Conservation (phyloP, 2,888 invertebrate genomes). For the Thera obeliscata region DNA sequence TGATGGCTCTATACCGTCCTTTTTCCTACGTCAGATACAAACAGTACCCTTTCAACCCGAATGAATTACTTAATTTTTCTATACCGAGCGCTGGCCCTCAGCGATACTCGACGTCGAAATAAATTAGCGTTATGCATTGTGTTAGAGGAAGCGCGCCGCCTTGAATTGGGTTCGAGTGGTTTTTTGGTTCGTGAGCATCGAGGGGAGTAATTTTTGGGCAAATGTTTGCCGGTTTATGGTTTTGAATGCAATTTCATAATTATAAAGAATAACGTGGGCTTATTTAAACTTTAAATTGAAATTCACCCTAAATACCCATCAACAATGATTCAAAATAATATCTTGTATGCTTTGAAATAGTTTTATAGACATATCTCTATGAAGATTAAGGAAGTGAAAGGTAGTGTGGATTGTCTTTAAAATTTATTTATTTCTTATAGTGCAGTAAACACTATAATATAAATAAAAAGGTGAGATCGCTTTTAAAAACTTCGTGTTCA, state of each 20-base stretch:
- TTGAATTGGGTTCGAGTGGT: constrained; percentile 64
- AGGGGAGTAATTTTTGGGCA: constrained; percentile 54
- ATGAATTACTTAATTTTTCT: constrained; percentile 83
- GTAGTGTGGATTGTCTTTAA: no score
- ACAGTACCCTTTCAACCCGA: constrained; percentile 78
- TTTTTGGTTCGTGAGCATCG: constrained; percentile 57
- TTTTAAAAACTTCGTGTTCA: constrained; percentile 35
- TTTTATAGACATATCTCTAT: constrained; percentile 8
- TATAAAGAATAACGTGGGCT: constrained; percentile 23
- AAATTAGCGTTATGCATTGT: constrained; percentile 74
- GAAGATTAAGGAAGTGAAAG: no score
- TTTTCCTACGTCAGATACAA: constrained; percentile 79
- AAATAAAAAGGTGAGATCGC: constrained; percentile 44
- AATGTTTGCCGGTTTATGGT: constrained; percentile 53
- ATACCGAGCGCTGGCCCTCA: constrained; percentile 66
- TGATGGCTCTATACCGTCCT: constrained; percentile 71
- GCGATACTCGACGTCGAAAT: constrained; percentile 71
- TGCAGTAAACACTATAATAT: neutral
- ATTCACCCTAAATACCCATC: neutral
- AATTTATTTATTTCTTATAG: no score
- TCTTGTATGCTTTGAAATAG: constrained; percentile 31
- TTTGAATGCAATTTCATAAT: constrained; percentile 38
- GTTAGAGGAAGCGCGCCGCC: constrained; percentile 57
- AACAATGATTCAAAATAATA: neutral
- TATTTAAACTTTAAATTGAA: constrained; percentile 14